Percentiles rank a stretch among this genome's conserved stretches.
Conservation (phyloP, 37 sponge, comb jelly and placozoan genomes). For the Chondrilla cf. caribensis region DNA sequence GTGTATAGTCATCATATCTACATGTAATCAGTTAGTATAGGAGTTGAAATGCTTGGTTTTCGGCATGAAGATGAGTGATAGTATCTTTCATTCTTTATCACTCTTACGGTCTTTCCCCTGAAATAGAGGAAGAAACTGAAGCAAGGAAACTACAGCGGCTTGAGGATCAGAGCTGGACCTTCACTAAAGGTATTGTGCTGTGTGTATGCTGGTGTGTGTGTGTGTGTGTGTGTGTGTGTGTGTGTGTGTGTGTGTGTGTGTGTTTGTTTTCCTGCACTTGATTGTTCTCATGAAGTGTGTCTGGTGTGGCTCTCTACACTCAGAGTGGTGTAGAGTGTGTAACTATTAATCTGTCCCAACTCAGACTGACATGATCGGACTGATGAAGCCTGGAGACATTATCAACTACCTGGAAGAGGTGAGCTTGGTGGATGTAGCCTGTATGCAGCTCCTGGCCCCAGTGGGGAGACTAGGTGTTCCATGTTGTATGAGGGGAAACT, state of each 20-base stretch:
- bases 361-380: slow-evolving; percentile 49
- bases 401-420: slow-evolving; percentile 72
- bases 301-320: not conserved
- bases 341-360: no score
- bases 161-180: slow-evolving; percentile 60
- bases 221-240: slow-evolving; percentile 24
- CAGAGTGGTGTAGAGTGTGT: no score
- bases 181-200: slow-evolving; percentile 49
- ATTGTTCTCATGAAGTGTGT: not conserved
- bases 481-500: no score
- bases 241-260: not conserved
- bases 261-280: not conserved
- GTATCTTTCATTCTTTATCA: no score
- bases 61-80: no score
- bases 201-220: not conserved
- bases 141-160: slow-evolving; percentile 34
- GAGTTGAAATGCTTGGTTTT: no score
- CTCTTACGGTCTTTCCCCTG: no score
- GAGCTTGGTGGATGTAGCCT: slow-evolving; percentile 54
- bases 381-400: slow-evolving; percentile 60
- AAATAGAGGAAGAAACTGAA: slow-evolving; percentile 19
- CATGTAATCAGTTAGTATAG: no score
- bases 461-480: slow-evolving; percentile 58
- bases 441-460: slow-evolving; percentile 73
- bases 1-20: no score